phyloP scores from a whole-genome alignment of 2,113 vertebrate species.

The Patagioenas fasciata region DNA sequence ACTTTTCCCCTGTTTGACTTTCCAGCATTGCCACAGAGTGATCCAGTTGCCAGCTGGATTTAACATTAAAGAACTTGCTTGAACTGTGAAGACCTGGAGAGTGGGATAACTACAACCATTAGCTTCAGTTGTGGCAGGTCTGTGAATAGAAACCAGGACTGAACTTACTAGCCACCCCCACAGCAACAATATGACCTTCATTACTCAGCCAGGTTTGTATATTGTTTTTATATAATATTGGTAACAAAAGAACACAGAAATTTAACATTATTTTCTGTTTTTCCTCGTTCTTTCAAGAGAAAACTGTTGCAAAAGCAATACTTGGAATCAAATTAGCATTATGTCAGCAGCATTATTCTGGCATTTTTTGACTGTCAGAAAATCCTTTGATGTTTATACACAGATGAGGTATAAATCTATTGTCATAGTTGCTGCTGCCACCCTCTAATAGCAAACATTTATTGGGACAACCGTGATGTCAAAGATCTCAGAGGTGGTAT shows the following conservation, averaged over 20 bases:
- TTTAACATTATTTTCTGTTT: not conserved
- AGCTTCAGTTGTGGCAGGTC: not conserved
- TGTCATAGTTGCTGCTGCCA: not conserved
- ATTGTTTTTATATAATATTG: not conserved
- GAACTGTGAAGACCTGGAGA: not conserved
- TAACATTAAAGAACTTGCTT: not conserved
- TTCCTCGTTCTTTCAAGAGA: not conserved
- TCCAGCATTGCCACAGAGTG: not conserved
- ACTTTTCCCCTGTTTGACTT: not conserved
- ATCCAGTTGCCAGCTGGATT: not conserved
- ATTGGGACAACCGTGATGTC: not conserved
- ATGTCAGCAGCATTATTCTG: not conserved
- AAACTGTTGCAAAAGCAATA: not conserved
- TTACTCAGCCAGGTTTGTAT: not conserved
- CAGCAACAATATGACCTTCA: not conserved
- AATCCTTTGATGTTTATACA: not conserved
- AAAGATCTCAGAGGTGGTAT: not conserved
- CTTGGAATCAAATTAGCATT: not conserved
- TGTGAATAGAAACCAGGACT: not conserved
- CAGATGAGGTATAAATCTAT: not conserved
- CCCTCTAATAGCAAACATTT: not conserved
- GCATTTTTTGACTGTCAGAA: not conserved
- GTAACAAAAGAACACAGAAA: not conserved
- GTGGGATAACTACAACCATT: not conserved
- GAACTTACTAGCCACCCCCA: not conserved